Evolutionary conservation across 2,113 vertebrate species (phyloP).

Genomic region (Crotalus horridus): DNA sequence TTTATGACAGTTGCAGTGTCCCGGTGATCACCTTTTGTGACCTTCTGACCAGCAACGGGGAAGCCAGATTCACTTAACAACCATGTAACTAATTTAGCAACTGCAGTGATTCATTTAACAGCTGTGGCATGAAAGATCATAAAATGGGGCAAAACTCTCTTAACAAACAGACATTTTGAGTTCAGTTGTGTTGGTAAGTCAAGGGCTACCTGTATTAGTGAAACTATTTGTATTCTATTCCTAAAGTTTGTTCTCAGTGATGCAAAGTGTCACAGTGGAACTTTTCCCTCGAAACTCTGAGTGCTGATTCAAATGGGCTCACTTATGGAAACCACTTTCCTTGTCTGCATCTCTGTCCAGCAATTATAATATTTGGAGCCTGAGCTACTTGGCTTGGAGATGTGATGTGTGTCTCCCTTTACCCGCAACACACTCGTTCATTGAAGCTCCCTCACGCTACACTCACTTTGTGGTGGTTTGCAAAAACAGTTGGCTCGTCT

Average conservation of each 20-base stretch:
- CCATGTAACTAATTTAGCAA: neutral
- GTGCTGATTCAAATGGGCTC: neutral
- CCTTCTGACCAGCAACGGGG: neutral
- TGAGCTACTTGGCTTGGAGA: neutral
- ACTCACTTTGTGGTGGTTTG: neutral
- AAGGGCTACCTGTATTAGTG: neutral
- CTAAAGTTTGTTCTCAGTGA: neutral
- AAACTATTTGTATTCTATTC: neutral
- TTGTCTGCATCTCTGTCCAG: neutral
- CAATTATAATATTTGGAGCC: neutral
- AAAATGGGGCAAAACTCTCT: neutral
- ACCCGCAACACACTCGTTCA: neutral
- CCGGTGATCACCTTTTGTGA: neutral
- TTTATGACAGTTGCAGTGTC: neutral
- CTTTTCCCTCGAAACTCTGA: neutral
- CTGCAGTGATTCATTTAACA: neutral
- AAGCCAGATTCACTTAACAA: neutral
- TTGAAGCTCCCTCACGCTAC: neutral
- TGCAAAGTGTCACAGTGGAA: neutral
- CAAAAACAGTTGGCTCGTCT: neutral
- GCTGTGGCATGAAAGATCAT: neutral
- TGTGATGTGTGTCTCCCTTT: neutral
- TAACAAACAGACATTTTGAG: neutral
- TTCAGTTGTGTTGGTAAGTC: neutral
- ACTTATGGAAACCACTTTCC: neutral